Evolutionary conservation across 1,140 invertebrate species (phyloP).

Genomic region (Centruroides vittatus): DNA sequence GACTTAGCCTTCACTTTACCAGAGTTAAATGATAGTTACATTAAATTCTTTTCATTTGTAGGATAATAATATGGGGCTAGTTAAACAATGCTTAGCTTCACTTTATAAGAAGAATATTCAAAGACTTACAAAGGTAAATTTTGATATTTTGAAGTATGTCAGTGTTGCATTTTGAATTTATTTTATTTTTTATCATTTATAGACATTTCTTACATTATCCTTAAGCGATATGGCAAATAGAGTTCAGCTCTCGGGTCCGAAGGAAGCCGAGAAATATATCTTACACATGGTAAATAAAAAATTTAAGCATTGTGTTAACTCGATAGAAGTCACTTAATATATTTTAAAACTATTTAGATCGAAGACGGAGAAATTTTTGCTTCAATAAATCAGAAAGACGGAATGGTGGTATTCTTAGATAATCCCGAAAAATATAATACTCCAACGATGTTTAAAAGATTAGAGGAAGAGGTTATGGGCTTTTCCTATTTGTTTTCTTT

Average conservation of each 20-base stretch:
- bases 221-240: conserved; percentile 82
- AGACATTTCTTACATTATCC: conserved; percentile 87
- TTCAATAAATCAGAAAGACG: conserved; percentile 93
- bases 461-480: conserved; percentile 51
- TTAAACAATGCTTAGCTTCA: conserved; percentile 61
- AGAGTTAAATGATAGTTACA: too few relatives aligned
- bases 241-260: conserved; percentile 64
- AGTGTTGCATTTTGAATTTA: not conserved
- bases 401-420: conserved; percentile 93
- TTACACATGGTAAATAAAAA: conserved; percentile 57
- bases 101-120: conserved; percentile 95
- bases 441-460: conserved; percentile 61
- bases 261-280: conserved; percentile 85
- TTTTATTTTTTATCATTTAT: conserved; percentile 13
- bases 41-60: conserved; percentile 23
- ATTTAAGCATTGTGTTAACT: not conserved
- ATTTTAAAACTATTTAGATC: conserved; percentile 46
- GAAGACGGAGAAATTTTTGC: conserved; percentile 95
- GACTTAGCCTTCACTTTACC: too few relatives aligned
- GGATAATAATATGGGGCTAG: conserved; percentile 51
- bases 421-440: conserved; percentile 91
- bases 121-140: conserved; percentile 63
- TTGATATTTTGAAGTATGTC: not conserved
- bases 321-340: not conserved
- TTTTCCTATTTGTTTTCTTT: not conserved